These are phyloP conservation scores for Acrobasis consociella DNA, from an alignment of 2,888 invertebrate species.

Conservation along the genomic window DNA sequence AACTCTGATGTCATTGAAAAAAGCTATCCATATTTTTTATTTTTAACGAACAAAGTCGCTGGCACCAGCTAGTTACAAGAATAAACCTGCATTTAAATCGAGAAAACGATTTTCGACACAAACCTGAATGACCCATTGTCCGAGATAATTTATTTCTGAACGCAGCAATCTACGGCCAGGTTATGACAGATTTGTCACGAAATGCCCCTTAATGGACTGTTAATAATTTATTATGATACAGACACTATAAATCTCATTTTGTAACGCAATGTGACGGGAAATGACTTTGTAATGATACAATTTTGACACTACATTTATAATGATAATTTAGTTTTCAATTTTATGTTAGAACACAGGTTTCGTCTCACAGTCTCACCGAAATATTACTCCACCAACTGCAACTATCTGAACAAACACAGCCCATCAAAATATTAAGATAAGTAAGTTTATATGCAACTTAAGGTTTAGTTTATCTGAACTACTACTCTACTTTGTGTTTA, in stretches of 20 bases:
- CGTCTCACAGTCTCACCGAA: no score
- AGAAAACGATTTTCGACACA: constrained; percentile 3
- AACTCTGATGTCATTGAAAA: no score
- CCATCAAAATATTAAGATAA: no score
- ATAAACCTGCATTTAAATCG: constrained; percentile 1
- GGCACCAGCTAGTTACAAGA: neutral
- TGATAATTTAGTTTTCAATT: no score
- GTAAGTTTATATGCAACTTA: no score
- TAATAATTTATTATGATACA: constrained; percentile 15
- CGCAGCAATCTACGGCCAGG: constrained; percentile 1
- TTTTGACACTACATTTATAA: neutral
- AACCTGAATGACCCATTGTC: constrained; percentile 17
- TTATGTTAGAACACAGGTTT: no score
- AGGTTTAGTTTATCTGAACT: no score
- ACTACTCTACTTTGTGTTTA: no score
- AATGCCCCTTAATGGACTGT: constrained; percentile 10
- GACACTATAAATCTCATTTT: constrained; percentile 16
- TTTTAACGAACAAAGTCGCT: no score
- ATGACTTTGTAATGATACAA: constrained; percentile 13
- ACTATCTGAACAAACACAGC: no score
- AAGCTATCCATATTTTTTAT: no score
- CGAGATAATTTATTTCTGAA: constrained; percentile 13
- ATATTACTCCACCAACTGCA: no score
- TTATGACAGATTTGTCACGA: constrained; percentile 19
- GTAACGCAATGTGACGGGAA: constrained; percentile 17